phyloP scores from a whole-genome alignment of 2,888 invertebrate species.

The Cheilosia vernalis region DNA sequence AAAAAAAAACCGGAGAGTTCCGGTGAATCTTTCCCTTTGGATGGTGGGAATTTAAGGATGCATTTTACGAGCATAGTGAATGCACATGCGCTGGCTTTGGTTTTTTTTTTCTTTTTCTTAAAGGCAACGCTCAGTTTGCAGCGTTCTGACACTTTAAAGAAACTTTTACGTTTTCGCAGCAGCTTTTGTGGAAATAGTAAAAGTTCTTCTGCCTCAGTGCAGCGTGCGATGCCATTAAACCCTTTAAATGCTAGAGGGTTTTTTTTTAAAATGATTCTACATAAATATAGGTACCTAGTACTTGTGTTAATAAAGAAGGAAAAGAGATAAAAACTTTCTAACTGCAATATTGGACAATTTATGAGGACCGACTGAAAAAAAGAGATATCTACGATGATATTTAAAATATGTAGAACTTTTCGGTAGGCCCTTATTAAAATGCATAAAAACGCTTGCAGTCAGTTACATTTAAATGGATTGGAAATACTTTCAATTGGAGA shows the following conservation, averaged over 20 bases:
- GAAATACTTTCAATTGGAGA: too few relatives aligned
- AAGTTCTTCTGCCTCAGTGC: constrained; percentile 3
- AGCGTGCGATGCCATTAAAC: constrained; percentile 4
- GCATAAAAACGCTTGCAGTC: too few relatives aligned
- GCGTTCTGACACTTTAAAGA: constrained; percentile 6
- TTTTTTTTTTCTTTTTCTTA: not conserved
- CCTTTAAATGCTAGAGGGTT: not conserved
- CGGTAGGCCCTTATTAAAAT: too few relatives aligned
- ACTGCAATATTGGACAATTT: too few relatives aligned
- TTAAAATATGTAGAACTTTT: too few relatives aligned
- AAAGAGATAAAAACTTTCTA: too few relatives aligned
- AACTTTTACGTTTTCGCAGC: constrained; percentile 43
- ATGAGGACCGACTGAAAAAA: too few relatives aligned
- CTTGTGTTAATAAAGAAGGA: too few relatives aligned
- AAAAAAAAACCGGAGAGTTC: constrained; percentile 28
- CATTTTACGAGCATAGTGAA: constrained; percentile 57
- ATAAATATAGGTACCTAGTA: too few relatives aligned
- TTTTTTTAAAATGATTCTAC: not conserved
- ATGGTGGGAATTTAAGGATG: constrained; percentile 51
- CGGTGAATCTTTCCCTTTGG: constrained; percentile 44
- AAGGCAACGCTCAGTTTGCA: not conserved
- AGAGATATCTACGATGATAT: too few relatives aligned
- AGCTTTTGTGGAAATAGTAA: constrained; percentile 43
- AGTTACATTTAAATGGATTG: too few relatives aligned
- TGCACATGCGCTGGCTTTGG: constrained; percentile 65